These are phyloP conservation scores for Lysandra coridon DNA, from an alignment of 2,888 invertebrate genomes.

Conservation along the genomic window DNA sequence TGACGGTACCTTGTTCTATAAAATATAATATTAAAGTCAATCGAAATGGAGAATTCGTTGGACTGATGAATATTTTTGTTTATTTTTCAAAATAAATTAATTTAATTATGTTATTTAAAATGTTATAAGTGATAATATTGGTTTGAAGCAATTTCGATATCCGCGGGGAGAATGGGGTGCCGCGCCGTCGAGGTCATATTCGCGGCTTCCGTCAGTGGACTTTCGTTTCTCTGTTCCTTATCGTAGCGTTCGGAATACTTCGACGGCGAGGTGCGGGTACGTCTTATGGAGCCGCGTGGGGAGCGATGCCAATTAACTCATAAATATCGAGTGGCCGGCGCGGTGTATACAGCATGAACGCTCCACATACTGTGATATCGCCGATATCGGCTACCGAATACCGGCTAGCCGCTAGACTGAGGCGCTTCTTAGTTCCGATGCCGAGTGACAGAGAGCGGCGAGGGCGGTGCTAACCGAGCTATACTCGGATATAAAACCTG, in stretches of 20 bases:
- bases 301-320: conserved; percentile 26
- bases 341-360: background rate
- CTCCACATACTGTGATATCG: background rate
- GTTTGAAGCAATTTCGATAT: background rate
- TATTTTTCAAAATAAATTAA: background rate
- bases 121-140: background rate
- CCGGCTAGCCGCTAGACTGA: background rate
- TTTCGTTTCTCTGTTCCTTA: background rate
- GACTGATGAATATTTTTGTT: background rate
- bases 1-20: background rate
- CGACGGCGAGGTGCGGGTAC: background rate
- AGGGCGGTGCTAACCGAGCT: background rate
- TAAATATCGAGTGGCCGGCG: background rate
- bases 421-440: background rate
- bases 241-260: background rate
- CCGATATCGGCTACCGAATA: background rate
- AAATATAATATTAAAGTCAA: no score
- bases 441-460: background rate
- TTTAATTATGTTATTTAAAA: background rate
- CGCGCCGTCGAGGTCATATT: background rate
- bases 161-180: background rate
- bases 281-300: background rate
- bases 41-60: background rate
- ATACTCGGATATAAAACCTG: background rate
- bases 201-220: background rate